Evolutionary conservation across 2,888 invertebrate genomes (phyloP), one percentile per base, ranked within the genome.

Genomic region (Listrodromus nycthemerus): DNA sequence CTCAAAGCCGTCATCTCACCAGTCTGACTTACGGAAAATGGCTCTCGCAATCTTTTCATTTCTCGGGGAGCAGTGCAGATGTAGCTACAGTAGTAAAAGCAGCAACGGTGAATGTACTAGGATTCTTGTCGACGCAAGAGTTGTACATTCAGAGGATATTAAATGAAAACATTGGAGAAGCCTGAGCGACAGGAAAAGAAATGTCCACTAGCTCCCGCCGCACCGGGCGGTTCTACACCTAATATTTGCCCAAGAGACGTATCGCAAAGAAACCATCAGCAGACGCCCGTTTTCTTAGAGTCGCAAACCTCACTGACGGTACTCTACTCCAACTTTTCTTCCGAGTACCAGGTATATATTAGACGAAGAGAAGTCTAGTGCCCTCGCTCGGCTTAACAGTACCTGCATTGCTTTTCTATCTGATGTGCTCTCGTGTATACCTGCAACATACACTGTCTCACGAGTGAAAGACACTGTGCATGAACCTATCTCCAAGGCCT

Each of bases 111-210:
- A 84, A 63, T 78, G 70, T 69, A 41, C 48, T 50, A 27, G 66
- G 50, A 61, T 80, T 73, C 80, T 80, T 58, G 58, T 58, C 61
- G 58, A 69, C 58, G 70, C 74, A 58, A 75, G 73, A 58, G 74
- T 73, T 69, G 55, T 33, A 65, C 90, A 91, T 92, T 92, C 91
- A 92, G 81, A 79, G 83, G 91, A 92, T 92, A 92, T 92, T 91
- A 92, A 92, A 91, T 92, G 92, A 93, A 92, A 93, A 93, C 92
- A 92, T 92, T 90, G 91, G 85, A 84, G 84, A 85, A 83, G 69
- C 81, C 24, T 37, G 45, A 69, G 50, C 27, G 50, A 52, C 27
- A 67, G n/a, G 73, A 69, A 79, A 76, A 81, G 71, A 83, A 69
- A 74, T 37, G 73, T 63, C 27, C 70, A 63, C 74, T 63, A 70